These are phyloP conservation scores for Genyomyrus donnyi DNA, from an alignment of 2,113 vertebrate species.

Conservation along the genomic window DNA sequence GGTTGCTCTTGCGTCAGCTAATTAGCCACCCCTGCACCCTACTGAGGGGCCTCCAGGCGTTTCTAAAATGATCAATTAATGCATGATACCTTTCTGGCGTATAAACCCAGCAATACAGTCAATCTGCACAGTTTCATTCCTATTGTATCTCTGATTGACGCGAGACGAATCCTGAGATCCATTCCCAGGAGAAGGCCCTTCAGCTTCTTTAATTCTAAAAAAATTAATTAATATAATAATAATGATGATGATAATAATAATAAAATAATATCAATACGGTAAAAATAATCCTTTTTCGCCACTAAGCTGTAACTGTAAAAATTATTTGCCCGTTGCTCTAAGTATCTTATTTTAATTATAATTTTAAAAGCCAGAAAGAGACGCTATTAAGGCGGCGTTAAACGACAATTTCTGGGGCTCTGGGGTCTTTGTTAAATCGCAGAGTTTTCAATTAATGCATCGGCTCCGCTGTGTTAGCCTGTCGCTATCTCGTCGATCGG, in stretches of 20 bases:
- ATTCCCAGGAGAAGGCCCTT: background rate
- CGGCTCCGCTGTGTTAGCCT: constrained; percentile 36
- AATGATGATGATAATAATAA: background rate
- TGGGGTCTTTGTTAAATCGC: constrained; percentile 30
- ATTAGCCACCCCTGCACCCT: background rate
- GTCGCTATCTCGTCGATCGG: constrained; percentile 34
- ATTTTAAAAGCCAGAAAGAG: constrained; percentile 38
- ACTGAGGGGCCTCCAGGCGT: background rate
- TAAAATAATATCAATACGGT: background rate
- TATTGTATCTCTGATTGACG: background rate
- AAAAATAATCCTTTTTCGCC: background rate
- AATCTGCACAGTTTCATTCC: background rate
- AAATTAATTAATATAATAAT: background rate
- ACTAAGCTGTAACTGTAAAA: constrained; percentile 28
- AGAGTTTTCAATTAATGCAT: constrained; percentile 32
- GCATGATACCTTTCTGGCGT: background rate
- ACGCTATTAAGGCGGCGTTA: constrained; percentile 42
- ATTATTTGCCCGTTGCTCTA: constrained; percentile 27
- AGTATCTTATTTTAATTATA: constrained; percentile 29
- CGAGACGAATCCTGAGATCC: background rate
- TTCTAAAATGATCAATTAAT: constrained; percentile 3
- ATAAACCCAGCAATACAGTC: background rate
- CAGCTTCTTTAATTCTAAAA: background rate
- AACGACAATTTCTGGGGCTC: constrained; percentile 41
- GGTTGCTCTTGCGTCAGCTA: background rate